Conservation (phyloP, 2,888 invertebrate species). For the Brenthis ino region DNA sequence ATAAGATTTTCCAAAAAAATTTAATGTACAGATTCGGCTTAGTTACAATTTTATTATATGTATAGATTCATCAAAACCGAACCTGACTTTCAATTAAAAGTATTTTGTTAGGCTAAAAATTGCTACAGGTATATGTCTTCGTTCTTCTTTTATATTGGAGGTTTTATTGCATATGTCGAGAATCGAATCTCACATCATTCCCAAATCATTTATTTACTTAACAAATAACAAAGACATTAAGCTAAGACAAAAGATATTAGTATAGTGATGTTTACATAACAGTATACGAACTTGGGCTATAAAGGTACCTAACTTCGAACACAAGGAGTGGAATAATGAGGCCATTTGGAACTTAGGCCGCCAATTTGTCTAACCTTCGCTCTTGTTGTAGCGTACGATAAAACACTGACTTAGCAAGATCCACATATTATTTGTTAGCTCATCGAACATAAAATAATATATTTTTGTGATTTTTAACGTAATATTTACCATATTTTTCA, state of each 20-base stretch:
- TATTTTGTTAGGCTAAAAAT: too few species aligned
- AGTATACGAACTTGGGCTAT: constrained; percentile 25
- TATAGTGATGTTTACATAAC: constrained; percentile 7
- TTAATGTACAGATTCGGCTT: too few species aligned
- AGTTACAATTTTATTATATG: too few species aligned
- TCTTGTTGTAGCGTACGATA: constrained; percentile 22
- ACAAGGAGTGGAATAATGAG: constrained; percentile 31
- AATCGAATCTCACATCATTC: too few species aligned
- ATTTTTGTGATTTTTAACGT: background rate
- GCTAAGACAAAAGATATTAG: background rate
- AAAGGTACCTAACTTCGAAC: constrained; percentile 28
- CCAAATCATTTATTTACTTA: background rate
- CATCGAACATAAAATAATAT: background rate
- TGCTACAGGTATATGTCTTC: too few species aligned
- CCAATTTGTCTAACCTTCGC: constrained; percentile 31
- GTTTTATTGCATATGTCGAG: too few species aligned
- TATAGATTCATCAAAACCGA: too few species aligned
- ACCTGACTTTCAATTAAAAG: too few species aligned
- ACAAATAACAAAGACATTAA: constrained; percentile 4
- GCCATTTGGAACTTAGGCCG: constrained; percentile 29
- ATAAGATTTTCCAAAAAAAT: too few species aligned
- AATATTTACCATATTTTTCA: too few species aligned
- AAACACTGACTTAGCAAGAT: background rate
- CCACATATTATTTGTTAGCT: background rate
- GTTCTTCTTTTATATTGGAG: too few species aligned